A percentile compares a stretch with the other conserved stretches of the same genome.
Evolutionary conservation across 2,113 vertebrate species (phyloP).

Genomic region (Campylomormyrus tamandua): DNA sequence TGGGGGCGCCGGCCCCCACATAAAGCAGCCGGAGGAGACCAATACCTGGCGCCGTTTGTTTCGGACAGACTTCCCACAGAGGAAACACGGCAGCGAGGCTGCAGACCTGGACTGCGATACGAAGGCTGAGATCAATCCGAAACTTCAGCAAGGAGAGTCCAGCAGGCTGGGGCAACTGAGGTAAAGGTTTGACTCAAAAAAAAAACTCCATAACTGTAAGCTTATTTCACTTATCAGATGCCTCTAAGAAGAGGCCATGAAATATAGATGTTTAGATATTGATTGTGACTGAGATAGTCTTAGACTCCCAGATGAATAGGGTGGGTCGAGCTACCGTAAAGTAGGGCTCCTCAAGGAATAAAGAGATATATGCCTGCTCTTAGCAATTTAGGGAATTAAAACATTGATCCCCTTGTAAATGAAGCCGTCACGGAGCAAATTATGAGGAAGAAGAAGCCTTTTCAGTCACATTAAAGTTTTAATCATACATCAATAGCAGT

Average conservation of each 20-base stretch:
- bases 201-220: not conserved
- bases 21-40: not conserved
- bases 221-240: not conserved
- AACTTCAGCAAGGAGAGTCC: not conserved
- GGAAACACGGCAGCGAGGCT: not conserved
- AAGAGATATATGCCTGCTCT: not conserved
- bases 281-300: not conserved
- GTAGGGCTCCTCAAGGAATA: not conserved
- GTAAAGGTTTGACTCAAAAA: not conserved
- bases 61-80: not conserved
- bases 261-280: not conserved
- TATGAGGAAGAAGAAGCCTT: not conserved
- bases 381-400: not conserved
- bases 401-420: not conserved
- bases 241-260: not conserved
- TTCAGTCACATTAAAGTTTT: not conserved
- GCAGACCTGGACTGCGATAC: not conserved
- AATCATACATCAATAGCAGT: not conserved
- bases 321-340: not conserved
- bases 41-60: not conserved
- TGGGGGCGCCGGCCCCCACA: not conserved
- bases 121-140: not conserved
- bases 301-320: not conserved
- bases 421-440: not conserved
- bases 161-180: not conserved